Conservation (phyloP, 2,797 vertebrate genomes). For the Characodon lateralis region DNA sequence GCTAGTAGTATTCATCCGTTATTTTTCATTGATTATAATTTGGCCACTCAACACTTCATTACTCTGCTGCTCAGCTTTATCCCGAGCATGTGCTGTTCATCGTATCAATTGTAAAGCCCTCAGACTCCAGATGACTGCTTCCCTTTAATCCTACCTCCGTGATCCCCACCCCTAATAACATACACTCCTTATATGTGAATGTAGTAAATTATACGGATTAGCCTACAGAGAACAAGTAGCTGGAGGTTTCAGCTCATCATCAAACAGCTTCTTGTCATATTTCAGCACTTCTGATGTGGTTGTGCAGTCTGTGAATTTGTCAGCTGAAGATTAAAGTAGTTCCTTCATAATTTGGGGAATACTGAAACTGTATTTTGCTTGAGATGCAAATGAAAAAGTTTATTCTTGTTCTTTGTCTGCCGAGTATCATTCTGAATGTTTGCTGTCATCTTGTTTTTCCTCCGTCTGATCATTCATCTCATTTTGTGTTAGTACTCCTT, state of each 20-base stretch:
- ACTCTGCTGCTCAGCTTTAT: neutral
- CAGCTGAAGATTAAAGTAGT: neutral
- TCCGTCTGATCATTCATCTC: conserved; percentile 5
- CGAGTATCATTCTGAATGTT: neutral
- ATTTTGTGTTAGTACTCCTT: conserved; percentile 34
- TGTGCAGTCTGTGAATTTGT: neutral
- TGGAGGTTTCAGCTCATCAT: neutral
- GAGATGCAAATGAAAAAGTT: neutral
- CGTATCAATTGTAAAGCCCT: conserved; percentile 48
- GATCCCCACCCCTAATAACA: conserved; percentile 35
- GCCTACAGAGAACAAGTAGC: neutral
- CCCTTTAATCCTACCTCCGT: conserved; percentile 57
- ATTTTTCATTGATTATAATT: neutral
- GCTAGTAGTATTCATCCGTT: neutral
- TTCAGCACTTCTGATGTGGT: neutral
- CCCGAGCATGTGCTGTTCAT: conserved; percentile 37
- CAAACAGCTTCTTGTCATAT: neutral
- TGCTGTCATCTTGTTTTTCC: conserved; percentile 39
- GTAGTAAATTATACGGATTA: neutral
- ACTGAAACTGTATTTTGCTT: neutral
- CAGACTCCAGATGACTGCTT: conserved; percentile 62
- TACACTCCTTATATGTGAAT: neutral
- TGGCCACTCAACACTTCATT: neutral
- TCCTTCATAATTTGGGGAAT: neutral
- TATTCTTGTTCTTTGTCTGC: neutral